Evolutionary conservation across 2,888 invertebrate species (phyloP), one percentile per base, ranked within the genome.

Genomic region (Hypsopygia costalis): DNA sequence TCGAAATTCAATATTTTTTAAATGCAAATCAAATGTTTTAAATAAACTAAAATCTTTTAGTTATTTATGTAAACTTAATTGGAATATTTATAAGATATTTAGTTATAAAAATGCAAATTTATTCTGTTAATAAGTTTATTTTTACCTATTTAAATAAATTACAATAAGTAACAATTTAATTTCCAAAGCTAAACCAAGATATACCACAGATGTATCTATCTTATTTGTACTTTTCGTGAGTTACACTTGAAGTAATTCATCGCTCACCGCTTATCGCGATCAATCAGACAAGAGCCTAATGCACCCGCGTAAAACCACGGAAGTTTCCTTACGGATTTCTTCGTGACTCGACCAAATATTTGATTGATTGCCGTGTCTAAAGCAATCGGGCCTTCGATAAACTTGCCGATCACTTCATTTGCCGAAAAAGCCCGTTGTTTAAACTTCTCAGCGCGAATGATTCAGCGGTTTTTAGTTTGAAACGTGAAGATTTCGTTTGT

Each of bases 311-410:
- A 11, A 31, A 11, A 31, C 31, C 30, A 20, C 16, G 50, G 54
- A 72, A 65, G 63, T 66, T 74, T 64, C 65, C 58, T 49, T 51
- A 60, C 57, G 69, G 76, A 81, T 81, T 82, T 82, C 81, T 81
- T 81, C 81, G 80, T 83, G 83, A 83, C 79, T 80, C 70, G 53
- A 67, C 75, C 74, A 71, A 75, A 83, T 82, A 82, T 83, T 85
- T 87, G 86, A 87, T 87, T 86, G 86, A 87, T 87, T 72, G 74
- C 75, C 60, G 55, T 65, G 76, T 81, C 83, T 74, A 44, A 68
- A 75, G 74, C 80, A 82, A 80, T 81, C 69, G 68, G 63, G 65
- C 61, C 58, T 53, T 65, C 75, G 74, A 81, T 82, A 78, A 83
- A 82, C 73, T 81, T 78, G 72, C 73, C 60, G 68, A 75, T 72